Evolutionary conservation across 2,113 vertebrate species (phyloP), one percentile per base, ranked within the genome.

Genomic region (Origma solitaria): DNA sequence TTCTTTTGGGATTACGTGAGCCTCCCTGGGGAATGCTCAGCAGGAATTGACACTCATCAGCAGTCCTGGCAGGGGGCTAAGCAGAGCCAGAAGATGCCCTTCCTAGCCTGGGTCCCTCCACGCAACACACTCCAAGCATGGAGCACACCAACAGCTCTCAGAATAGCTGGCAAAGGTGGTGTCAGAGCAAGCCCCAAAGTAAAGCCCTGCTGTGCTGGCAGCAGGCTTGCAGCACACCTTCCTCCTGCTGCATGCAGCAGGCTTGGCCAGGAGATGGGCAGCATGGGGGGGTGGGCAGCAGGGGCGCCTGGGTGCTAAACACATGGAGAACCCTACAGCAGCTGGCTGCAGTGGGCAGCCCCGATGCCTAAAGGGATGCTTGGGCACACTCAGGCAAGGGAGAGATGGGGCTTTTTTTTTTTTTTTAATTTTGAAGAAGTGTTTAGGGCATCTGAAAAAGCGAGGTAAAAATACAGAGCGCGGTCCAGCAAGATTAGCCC

Each of bases 81-180:
- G 81, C 50, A 82, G 21, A 77, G 45, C 49, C 77, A 87, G 77
- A 35, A 87, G 77, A 35, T 0, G 0, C 75, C 70, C 62, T 86
- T 70, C 65, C 69, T 49, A 61, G 49, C 11, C 73, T 2, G 0
- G 11, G 16, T 91, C 33, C 38, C 69, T 73, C 49, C 58, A 53
- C 0, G 0, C 15, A 15, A 75, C 54, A 40, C 0, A 1, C 15
- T 90, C 37, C 68, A 88, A 84, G 45, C 20, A 35, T 0, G 1
- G 69, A 76, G 58, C 0, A 0, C 66, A 82, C 27, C 18, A 50
- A 51, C 49, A 83, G 35, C 81, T 82, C 76, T 60, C 57, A 20
- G 84, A 92, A 91, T 9, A 91, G 65, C 81, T 84, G 81, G 33
- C 47, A 71, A 65, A 82, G 70, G 31, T 91, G 35, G 17, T 69